These are phyloP conservation scores for Tricholaema leucomelas DNA, from an alignment of 2,113 vertebrate species.

Conservation along the genomic window DNA sequence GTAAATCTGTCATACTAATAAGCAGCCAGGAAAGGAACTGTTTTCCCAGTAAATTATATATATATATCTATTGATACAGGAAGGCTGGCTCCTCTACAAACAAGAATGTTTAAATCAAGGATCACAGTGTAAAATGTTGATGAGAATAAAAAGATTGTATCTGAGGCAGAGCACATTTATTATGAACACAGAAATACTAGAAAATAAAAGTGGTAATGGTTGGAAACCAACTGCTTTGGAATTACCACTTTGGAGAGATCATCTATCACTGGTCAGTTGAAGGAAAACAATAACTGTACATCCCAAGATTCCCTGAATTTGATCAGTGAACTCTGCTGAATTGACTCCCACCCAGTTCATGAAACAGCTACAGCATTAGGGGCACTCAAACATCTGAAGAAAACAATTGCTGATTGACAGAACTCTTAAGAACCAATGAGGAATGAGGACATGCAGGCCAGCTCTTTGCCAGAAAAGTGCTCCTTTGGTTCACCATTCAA, in stretches of 20 bases:
- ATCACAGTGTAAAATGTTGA: not conserved
- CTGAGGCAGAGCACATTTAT: not conserved
- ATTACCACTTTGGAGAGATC: not conserved
- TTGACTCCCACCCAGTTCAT: not conserved
- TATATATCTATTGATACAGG: not conserved
- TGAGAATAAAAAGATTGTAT: not conserved
- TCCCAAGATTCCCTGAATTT: not conserved
- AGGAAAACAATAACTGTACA: not conserved
- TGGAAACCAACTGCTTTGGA: not conserved
- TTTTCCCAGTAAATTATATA: not conserved
- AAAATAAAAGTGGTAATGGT: not conserved
- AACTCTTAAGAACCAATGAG: not conserved
- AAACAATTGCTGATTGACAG: not conserved
- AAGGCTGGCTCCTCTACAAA: not conserved
- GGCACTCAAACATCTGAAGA: not conserved
- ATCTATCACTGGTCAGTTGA: not conserved
- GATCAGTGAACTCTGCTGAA: not conserved
- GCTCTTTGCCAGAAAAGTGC: not conserved
- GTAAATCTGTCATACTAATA: not conserved
- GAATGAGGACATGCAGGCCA: not conserved
- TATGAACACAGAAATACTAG: not conserved
- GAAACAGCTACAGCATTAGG: not conserved
- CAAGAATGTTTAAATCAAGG: not conserved
- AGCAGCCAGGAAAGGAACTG: not conserved
- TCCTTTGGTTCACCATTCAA: not conserved